Conservation (phyloP, 2,797 vertebrate genomes). For the Characodon lateralis region DNA sequence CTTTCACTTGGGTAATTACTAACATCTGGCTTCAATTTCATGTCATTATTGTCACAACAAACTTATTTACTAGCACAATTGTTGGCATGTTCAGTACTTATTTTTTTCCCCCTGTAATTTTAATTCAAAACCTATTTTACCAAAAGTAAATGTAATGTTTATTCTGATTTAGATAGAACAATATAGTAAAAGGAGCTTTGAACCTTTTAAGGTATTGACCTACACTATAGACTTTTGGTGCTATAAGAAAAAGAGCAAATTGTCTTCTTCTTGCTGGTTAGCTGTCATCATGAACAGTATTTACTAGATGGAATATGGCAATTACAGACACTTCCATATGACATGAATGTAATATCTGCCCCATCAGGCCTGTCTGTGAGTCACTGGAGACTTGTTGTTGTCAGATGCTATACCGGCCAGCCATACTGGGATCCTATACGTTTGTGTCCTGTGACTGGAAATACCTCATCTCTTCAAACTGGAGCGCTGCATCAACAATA, state of each 20-base stretch:
- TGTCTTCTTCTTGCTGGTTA: conserved; percentile 34
- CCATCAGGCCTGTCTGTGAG: conserved; percentile 44
- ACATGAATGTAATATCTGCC: conserved; percentile 56
- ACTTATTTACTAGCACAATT: background rate
- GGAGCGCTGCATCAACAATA: conserved; percentile 9
- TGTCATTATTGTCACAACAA: background rate
- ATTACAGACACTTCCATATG: conserved; percentile 60
- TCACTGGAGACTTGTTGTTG: conserved; percentile 47
- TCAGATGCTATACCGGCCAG: conserved; percentile 54
- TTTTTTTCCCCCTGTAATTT: background rate
- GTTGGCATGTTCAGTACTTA: background rate
- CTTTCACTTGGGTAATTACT: background rate
- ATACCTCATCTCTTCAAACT: conserved; percentile 20
- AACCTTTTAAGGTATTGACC: background rate
- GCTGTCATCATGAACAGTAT: conserved; percentile 44
- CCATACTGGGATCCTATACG: conserved; percentile 26
- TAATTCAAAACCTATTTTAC: background rate
- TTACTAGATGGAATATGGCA: conserved; percentile 55
- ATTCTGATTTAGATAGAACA: background rate
- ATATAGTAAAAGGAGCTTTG: background rate
- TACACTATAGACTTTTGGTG: background rate
- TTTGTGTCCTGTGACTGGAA: conserved; percentile 36
- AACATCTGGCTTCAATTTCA: background rate
- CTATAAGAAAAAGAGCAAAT: conserved; percentile 25
- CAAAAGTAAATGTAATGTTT: background rate